Conservation (phyloP, 1,140 invertebrate genomes). For the Aphelenchoides besseyi region DNA sequence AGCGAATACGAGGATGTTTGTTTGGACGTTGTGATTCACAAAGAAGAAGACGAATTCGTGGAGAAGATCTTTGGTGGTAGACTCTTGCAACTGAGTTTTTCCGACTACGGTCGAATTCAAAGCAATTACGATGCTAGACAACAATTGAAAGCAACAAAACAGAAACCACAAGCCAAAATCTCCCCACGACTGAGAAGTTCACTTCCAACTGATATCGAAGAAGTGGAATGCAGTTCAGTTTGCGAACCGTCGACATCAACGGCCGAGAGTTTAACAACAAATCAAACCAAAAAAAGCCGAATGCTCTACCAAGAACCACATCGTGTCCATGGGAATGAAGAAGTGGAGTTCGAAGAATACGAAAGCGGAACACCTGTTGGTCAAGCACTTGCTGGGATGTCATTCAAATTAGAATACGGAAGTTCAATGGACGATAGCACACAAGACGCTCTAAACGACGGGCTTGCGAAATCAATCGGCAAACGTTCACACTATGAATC, state of each 20-base stretch:
- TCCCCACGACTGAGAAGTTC: neutral
- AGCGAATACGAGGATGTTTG: neutral
- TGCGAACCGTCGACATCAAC: neutral
- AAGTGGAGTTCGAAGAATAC: neutral
- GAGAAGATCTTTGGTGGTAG: constrained; percentile 12
- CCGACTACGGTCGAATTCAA: neutral
- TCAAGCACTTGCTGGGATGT: neutral
- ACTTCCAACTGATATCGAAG: neutral
- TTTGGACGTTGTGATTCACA: constrained; percentile 3
- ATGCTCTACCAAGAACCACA: neutral
- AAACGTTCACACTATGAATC: no score
- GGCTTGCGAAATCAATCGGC: no score
- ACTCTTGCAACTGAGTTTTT: neutral
- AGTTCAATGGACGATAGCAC: no score
- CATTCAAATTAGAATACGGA: neutral
- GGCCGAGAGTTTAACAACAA: no score
- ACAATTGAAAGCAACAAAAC: neutral
- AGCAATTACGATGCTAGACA: neutral
- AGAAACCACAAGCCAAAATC: constrained; percentile 17
- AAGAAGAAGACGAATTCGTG: constrained; percentile 5
- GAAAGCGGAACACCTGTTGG: neutral
- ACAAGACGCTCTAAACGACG: no score
- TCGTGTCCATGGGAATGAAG: neutral
- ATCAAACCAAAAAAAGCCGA: neutral
- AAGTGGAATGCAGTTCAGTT: neutral